Evolutionary conservation across 2,797 vertebrate genomes (phyloP).

Genomic region (Myotis myotis): DNA sequence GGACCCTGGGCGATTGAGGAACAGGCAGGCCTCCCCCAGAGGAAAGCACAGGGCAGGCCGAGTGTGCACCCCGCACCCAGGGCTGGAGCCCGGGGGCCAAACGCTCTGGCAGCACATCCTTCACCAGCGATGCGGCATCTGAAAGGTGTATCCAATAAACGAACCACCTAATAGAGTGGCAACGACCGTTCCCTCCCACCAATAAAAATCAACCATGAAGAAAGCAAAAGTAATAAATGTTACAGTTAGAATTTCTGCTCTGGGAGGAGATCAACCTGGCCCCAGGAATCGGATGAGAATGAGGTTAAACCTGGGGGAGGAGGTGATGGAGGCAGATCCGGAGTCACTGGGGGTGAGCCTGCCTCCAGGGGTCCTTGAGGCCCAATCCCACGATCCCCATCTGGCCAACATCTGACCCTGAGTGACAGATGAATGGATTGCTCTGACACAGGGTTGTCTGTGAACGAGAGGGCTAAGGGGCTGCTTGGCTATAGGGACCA

Average conservation of each 20-base stretch:
- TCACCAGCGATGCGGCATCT: background rate
- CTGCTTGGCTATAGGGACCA: too few relatives aligned
- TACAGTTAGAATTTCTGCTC: background rate
- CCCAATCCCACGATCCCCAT: too few relatives aligned
- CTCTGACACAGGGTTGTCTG: too few relatives aligned
- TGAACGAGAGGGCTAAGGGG: too few relatives aligned
- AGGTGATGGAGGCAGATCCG: background rate
- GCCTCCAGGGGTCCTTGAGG: too few relatives aligned
- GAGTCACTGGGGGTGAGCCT: background rate
- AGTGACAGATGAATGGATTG: too few relatives aligned
- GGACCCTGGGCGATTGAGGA: background rate
- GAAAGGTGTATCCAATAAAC: background rate
- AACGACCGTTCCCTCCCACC: background rate
- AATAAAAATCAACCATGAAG: background rate
- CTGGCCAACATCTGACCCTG: too few relatives aligned
- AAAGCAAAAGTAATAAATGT: background rate
- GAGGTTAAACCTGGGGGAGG: background rate
- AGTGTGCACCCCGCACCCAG: rapidly evolving
- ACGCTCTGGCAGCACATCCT: background rate
- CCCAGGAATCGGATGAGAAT: background rate
- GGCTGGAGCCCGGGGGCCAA: background rate
- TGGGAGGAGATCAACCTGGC: background rate
- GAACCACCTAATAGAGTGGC: background rate
- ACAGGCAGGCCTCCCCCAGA: background rate
- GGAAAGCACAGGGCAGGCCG: rapidly evolving